Evolutionary conservation across 2,888 invertebrate species (phyloP).

Genomic region (Rhagophthalmus giganteus): DNA sequence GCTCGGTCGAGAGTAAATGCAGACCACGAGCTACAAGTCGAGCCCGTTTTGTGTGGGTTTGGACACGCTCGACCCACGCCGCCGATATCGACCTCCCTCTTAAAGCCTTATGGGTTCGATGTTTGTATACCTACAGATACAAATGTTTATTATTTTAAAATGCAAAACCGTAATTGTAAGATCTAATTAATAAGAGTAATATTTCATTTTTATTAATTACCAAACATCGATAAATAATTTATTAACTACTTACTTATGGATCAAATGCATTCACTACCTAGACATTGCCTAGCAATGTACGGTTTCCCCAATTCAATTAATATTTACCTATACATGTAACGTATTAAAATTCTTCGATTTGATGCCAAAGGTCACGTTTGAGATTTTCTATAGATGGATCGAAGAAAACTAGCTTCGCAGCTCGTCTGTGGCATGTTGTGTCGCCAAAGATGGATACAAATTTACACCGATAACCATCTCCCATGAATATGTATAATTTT

Average conservation of each 20-base stretch:
- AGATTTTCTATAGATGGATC: background rate
- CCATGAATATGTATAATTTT: conserved; percentile 17
- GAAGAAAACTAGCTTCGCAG: conserved; percentile 5
- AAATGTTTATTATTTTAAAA: background rate
- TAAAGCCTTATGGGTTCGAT: background rate
- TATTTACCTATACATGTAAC: no score
- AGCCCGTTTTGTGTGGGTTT: conserved; percentile 3
- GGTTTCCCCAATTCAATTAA: no score
- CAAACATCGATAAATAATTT: background rate
- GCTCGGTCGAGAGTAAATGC: background rate
- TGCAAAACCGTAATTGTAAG: no score
- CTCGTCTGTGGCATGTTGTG: conserved; percentile 12
- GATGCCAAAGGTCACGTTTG: conserved; percentile 8
- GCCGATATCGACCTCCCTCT: conserved; percentile 6
- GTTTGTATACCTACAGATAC: background rate
- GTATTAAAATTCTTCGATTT: background rate
- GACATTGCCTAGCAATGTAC: no score
- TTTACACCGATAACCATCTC: conserved; percentile 12
- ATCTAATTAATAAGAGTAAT: no score
- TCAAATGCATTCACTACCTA: no score
- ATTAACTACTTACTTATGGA: no score
- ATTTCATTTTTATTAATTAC: background rate
- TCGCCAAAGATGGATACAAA: conserved; percentile 10
- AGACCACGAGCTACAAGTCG: conserved; percentile 12
- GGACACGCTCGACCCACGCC: conserved; percentile 3